A percentile compares a stretch with the other conserved stretches of the same genome.
Evolutionary conservation across 2,888 invertebrate genomes (phyloP).

Genomic region (Galerucella nymphaeae): DNA sequence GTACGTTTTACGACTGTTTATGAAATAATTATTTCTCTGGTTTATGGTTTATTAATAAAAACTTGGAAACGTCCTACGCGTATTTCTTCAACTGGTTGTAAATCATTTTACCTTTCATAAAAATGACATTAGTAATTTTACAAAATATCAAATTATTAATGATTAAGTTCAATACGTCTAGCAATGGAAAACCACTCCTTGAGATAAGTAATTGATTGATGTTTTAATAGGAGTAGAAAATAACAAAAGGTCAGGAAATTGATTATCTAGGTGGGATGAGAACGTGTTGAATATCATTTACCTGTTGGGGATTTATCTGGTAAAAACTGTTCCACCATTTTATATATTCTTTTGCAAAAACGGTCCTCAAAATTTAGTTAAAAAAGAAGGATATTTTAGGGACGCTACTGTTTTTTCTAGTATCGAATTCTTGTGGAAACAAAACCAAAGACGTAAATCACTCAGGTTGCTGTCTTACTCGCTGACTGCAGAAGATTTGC

Average conservation of each 20-base stretch:
- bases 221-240: constrained; percentile 7
- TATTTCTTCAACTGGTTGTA: background rate
- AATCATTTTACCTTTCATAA: background rate
- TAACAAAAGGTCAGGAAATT: background rate
- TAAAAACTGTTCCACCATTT: background rate
- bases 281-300: background rate
- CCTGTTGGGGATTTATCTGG: too few relatives aligned
- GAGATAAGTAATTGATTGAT: constrained; percentile 7
- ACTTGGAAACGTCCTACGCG: background rate
- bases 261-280: background rate
- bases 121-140: constrained; percentile 5
- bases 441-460: constrained; percentile 63
- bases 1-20: background rate
- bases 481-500: constrained; percentile 66
- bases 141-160: constrained; percentile 4
- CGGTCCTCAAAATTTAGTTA: background rate
- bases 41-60: constrained; percentile 4
- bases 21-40: background rate
- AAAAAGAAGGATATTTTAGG: background rate
- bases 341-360: background rate
- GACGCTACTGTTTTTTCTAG: constrained; percentile 4
- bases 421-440: constrained; percentile 45
- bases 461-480: constrained; percentile 63
- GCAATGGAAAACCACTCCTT: constrained; percentile 1
- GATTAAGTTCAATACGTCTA: constrained; percentile 5